Percentiles rank a stretch among this genome's conserved stretches.
Evolutionary conservation across 2,797 vertebrate species (phyloP).

Genomic region (Smutsia temminckii): DNA sequence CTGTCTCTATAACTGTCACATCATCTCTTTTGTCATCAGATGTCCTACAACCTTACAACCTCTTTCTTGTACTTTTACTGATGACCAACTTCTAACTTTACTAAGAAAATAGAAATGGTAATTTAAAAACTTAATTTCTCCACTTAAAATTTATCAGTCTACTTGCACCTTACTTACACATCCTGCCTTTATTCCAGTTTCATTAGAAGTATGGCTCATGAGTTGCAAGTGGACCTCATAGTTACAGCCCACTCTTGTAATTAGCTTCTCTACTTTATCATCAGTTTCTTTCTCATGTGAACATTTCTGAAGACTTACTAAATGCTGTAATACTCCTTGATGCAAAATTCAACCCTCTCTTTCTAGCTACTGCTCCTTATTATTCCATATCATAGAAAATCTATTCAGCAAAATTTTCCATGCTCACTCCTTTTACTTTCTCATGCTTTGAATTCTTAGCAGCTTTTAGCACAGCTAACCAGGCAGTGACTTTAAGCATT

Average conservation of each 20-base stretch:
- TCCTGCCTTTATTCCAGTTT: slow-evolving; percentile 22
- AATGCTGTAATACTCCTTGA: background rate
- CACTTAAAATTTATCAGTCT: background rate
- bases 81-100: background rate
- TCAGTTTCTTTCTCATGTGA: background rate
- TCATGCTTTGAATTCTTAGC: background rate
- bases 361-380: background rate
- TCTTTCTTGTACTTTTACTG: background rate
- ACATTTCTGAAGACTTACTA: background rate
- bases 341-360: background rate
- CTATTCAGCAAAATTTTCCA: background rate
- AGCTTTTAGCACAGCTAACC: background rate
- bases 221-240: background rate
- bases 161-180: background rate
- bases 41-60: background rate
- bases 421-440: background rate
- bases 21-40: background rate
- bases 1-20: background rate
- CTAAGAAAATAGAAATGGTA: background rate
- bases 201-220: background rate
- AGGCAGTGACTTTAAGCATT: background rate
- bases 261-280: background rate
- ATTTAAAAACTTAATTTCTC: background rate
- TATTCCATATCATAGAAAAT: background rate
- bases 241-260: background rate